Conservation (phyloP, 2,113 vertebrate genomes). For the Nesogale talazaci region DNA sequence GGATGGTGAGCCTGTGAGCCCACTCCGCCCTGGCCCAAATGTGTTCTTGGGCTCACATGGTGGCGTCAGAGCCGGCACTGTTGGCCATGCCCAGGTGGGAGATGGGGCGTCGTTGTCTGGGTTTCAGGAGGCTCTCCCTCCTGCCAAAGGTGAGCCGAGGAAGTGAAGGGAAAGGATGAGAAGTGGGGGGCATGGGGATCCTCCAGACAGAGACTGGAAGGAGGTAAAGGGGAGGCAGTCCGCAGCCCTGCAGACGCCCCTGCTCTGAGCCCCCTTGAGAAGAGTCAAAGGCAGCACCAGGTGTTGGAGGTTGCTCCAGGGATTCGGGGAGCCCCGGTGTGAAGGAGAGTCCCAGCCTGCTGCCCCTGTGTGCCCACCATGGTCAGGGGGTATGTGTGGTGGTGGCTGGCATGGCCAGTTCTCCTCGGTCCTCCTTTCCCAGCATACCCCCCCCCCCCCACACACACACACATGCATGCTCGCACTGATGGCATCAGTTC, state of each 20-base stretch:
- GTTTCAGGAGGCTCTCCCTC: neutral
- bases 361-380: too few relatives aligned
- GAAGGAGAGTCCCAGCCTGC: neutral
- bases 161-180: neutral
- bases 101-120: too few relatives aligned
- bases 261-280: neutral
- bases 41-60: too few relatives aligned
- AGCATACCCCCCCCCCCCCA: neutral
- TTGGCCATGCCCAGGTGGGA: rapidly evolving
- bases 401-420: neutral
- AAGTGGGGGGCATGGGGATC: neutral
- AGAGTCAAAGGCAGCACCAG: neutral
- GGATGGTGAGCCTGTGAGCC: too few relatives aligned
- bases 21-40: too few relatives aligned
- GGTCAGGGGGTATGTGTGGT: neutral
- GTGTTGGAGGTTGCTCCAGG: neutral
- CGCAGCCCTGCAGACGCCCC: neutral
- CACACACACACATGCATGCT: neutral
- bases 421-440: neutral
- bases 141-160: neutral
- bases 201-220: neutral
- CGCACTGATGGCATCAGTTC: too few relatives aligned
- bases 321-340: neutral
- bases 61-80: neutral
- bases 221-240: neutral